These are phyloP conservation scores for Hydractinia echinata DNA, from an alignment of 30 jellyfish, hydroid and myxozoan species.

Conservation along the genomic window DNA sequence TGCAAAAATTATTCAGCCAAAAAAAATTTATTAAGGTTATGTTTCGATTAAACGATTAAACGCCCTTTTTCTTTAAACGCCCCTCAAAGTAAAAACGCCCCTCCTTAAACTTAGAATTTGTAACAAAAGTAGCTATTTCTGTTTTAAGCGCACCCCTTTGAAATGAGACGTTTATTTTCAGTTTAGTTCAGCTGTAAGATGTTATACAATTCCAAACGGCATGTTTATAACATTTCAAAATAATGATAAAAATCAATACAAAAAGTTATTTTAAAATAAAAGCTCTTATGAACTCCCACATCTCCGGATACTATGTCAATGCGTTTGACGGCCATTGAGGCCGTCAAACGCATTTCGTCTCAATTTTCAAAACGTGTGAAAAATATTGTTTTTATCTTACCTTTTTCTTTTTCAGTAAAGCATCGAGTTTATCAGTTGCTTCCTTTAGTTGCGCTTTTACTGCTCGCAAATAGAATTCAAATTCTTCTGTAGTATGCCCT, in stretches of 20 bases:
- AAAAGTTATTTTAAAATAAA: neutral
- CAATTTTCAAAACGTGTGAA: neutral
- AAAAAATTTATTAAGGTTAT: too few relatives aligned
- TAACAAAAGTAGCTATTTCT: too few relatives aligned
- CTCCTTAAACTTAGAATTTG: too few relatives aligned
- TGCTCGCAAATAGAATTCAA: constrained; percentile 66
- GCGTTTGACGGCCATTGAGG: neutral
- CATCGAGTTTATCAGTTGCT: constrained; percentile 46
- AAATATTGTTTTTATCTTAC: constrained; percentile 12
- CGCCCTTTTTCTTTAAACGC: too few relatives aligned
- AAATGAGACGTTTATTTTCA: too few relatives aligned
- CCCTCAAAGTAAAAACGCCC: too few relatives aligned
- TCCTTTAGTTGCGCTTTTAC: constrained; percentile 62
- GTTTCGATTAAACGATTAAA: too few relatives aligned
- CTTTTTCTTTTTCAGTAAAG: constrained; percentile 49
- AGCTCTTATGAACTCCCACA: neutral
- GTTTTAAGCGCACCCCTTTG: too few relatives aligned
- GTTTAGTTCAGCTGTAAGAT: too few relatives aligned
- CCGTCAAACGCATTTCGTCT: neutral
- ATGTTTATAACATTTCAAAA: too few relatives aligned
- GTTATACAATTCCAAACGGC: too few relatives aligned
- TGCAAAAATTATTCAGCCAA: too few relatives aligned
- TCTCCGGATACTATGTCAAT: neutral
- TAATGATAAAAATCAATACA: neutral
- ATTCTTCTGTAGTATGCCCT: constrained; percentile 62